These are phyloP conservation scores for Gallinago paraguaiae DNA, from an alignment of 2,113 vertebrate species.

Conservation along the genomic window DNA sequence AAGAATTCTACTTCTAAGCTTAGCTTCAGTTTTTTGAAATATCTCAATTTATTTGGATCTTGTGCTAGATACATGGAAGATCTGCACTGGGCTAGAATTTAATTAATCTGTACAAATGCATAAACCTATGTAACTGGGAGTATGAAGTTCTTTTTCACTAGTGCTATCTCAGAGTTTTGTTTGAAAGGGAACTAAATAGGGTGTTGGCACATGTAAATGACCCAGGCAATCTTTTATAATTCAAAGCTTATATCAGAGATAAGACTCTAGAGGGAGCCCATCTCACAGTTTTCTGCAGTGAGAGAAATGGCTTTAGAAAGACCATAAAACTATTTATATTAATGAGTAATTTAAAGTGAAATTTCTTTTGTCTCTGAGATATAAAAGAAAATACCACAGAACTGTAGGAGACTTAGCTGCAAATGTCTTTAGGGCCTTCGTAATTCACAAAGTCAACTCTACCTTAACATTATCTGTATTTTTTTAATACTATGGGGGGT, in stretches of 20 bases:
- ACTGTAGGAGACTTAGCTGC: background rate
- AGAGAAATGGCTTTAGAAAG: background rate
- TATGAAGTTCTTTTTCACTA: background rate
- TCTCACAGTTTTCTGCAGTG: background rate
- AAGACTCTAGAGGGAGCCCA: slow-evolving; percentile 63
- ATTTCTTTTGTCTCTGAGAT: background rate
- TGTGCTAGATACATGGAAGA: background rate
- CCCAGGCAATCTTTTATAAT: background rate
- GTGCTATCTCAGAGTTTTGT: background rate
- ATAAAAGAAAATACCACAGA: background rate
- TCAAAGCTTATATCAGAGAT: background rate
- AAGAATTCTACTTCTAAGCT: background rate
- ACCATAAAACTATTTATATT: background rate
- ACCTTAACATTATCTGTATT: background rate
- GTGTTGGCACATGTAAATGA: background rate
- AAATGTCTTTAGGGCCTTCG: background rate
- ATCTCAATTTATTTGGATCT: background rate
- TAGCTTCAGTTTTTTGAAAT: background rate
- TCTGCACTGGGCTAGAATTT: background rate
- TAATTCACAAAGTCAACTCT: background rate
- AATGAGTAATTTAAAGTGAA: background rate
- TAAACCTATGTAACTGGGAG: background rate
- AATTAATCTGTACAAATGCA: background rate
- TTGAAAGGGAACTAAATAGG: background rate
- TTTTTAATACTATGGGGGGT: background rate